phyloP scores from a whole-genome alignment of 2,113 vertebrate species.

The Mormyrus lacerda region DNA sequence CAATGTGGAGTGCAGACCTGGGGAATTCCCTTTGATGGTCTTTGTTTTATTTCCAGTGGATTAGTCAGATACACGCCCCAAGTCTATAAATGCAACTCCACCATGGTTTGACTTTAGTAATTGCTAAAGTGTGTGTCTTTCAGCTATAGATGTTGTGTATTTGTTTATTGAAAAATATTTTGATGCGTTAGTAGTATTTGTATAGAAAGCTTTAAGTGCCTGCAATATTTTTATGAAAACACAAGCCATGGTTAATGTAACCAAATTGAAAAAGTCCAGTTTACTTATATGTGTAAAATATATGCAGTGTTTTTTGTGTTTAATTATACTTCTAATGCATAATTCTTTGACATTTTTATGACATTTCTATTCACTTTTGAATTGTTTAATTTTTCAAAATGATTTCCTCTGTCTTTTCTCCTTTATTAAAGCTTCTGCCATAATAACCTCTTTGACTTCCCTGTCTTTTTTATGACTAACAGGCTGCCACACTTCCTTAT shows the following conservation, averaged over 20 bases:
- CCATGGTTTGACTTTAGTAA: neutral
- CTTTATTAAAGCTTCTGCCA: constrained; percentile 51
- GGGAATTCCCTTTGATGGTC: constrained; percentile 45
- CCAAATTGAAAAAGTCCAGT: neutral
- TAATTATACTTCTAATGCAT: constrained; percentile 22
- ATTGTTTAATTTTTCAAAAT: constrained; percentile 29
- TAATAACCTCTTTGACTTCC: constrained; percentile 37
- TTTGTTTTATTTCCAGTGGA: constrained; percentile 39
- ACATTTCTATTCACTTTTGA: neutral
- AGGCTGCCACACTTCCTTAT: neutral
- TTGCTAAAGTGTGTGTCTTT: neutral
- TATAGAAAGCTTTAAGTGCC: neutral
- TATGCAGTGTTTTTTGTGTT: neutral
- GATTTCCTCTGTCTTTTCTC: constrained; percentile 28
- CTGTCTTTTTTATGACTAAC: constrained; percentile 29
- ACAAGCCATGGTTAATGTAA: neutral
- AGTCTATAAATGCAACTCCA: neutral
- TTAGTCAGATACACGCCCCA: constrained; percentile 7
- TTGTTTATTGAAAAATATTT: neutral
- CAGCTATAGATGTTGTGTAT: neutral
- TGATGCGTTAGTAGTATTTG: neutral
- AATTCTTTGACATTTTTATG: constrained; percentile 25
- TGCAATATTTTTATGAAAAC: neutral
- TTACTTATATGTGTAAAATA: neutral
- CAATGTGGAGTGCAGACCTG: constrained; percentile 40